Percentiles rank a stretch among this genome's conserved stretches.
Conservation (phyloP, 2,888 invertebrate species). For the Stegophylla sp. region DNA sequence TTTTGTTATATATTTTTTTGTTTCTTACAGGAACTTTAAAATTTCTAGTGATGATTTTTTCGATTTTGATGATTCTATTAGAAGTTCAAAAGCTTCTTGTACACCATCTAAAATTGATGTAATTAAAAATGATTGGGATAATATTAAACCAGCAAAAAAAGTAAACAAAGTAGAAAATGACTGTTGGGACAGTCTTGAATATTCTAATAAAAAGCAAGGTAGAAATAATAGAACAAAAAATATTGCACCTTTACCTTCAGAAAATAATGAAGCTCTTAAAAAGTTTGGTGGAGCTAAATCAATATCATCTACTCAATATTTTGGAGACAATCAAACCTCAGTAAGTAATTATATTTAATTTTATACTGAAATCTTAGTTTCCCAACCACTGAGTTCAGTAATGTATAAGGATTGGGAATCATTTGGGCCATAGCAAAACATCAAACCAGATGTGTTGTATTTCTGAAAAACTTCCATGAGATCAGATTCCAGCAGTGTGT, state of each 20-base stretch:
- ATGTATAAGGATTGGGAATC: no score
- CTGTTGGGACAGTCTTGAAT: constrained; percentile 30
- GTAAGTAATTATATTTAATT: constrained; percentile 62
- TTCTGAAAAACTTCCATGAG: no score
- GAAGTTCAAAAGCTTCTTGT: constrained; percentile 28
- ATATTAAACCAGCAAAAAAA: constrained; percentile 55
- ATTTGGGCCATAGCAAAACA: no score
- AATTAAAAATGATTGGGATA: constrained; percentile 57
- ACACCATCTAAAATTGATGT: constrained; percentile 38
- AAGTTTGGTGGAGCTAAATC: constrained; percentile 98
- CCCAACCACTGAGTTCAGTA: no score
- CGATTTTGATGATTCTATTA: constrained; percentile 50
- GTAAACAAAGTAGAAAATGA: constrained; percentile 33
- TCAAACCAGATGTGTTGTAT: no score
- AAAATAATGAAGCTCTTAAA: constrained; percentile 78
- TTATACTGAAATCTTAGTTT: no score
- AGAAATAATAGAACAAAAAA: constrained; percentile 29
- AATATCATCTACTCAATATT: constrained; percentile 97
- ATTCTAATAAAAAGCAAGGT: neutral
- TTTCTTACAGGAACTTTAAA: constrained; percentile 25
- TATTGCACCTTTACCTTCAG: constrained; percentile 46
- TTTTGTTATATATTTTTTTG: no score
- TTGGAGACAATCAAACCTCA: constrained; percentile 75
- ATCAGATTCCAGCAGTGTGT: no score
- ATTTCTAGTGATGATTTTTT: constrained; percentile 43